Evolutionary conservation across 2,888 invertebrate species (phyloP), one percentile per base, ranked within the genome.

Genomic region (Quadriops clusia): DNA sequence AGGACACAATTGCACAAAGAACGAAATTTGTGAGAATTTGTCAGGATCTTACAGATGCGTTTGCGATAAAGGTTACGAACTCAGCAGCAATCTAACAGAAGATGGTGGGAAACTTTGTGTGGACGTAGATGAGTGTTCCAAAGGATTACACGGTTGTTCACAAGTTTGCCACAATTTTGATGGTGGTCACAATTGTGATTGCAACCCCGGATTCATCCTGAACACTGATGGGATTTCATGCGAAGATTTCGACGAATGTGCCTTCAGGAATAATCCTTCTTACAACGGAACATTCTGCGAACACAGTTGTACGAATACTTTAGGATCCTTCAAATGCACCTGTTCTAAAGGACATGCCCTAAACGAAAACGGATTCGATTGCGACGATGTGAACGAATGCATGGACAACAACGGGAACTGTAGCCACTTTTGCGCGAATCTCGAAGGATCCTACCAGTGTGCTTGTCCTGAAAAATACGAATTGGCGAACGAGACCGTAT

Each of bases 391-490:
- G 1, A 49, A 67, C 40, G 67, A 67, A 38, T 68, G 68, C 33
- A 38, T 47, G 23, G 44, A 34, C 0, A 50, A 54, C 7, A 44
- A 55, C 6, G 59, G 59, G n/a, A 42, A 54, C 3, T 72, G 72
- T 38, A 57, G 63, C 9, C 63, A 65, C 39, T 50, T 51, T 5
- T 68, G 68, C 33, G 41, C 59, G 16, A 69, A 70, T 39, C 56
- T 60, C 4, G 15, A 50, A 13, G 53, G 53, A 17, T 53, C 60
- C 13, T 53, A 55, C 21, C 44, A 51, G 14, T 76, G 76, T 45
- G 53, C 58, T 9, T 77, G 76, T 45, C 66, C 65, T 6, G 39
- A 49, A 2, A 75, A 64, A 3, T 68, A 60, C 36, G 45, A 58
- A n/a, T 43, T 70, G 4, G 43, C 49, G 4, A 58, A 54, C 0